phyloP scores from a whole-genome alignment of 92 coral and sea anemone genomes.

The Porites evermanni region DNA sequence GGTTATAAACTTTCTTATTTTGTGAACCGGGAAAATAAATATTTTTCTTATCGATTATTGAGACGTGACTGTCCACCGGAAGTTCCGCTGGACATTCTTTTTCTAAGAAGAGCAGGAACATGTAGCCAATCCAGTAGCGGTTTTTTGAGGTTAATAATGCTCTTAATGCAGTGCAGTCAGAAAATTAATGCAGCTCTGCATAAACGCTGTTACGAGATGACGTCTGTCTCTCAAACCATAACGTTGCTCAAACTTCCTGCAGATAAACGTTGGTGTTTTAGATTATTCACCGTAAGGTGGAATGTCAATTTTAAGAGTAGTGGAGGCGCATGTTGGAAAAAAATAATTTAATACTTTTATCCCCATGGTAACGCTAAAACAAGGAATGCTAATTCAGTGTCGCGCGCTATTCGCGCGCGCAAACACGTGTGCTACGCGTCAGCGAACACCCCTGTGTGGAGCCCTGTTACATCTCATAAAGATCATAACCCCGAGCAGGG shows the following conservation, averaged over 20 bases:
- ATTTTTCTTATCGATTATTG: not conserved
- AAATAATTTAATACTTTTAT: not conserved
- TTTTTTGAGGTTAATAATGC: not conserved
- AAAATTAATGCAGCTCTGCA: not conserved
- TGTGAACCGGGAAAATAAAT: not conserved
- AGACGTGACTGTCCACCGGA: slow-evolving; percentile 45
- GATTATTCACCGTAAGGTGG: not conserved
- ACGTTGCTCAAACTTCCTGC: slow-evolving; percentile 1
- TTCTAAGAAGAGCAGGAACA: slow-evolving; percentile 43
- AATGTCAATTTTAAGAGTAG: not conserved
- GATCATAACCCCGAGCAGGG: not conserved
- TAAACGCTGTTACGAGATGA: not conserved
- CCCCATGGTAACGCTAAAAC: not conserved
- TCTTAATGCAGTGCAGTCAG: not conserved
- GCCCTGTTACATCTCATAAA: not conserved
- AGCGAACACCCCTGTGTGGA: not conserved
- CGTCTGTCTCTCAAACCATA: not conserved
- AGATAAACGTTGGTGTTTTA: not conserved
- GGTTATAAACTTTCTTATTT: not conserved
- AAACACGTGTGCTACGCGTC: slow-evolving; percentile 20
- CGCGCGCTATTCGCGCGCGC: slow-evolving; percentile 40
- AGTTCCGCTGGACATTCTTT: slow-evolving; percentile 4
- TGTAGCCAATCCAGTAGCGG: not conserved
- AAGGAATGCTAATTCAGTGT: slow-evolving; percentile 1
- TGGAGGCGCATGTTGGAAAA: not conserved